Percentiles rank a stretch among this genome's conserved stretches.
Evolutionary conservation across 1,140 invertebrate species (phyloP).

Genomic region (Meloidogyne exigua): DNA sequence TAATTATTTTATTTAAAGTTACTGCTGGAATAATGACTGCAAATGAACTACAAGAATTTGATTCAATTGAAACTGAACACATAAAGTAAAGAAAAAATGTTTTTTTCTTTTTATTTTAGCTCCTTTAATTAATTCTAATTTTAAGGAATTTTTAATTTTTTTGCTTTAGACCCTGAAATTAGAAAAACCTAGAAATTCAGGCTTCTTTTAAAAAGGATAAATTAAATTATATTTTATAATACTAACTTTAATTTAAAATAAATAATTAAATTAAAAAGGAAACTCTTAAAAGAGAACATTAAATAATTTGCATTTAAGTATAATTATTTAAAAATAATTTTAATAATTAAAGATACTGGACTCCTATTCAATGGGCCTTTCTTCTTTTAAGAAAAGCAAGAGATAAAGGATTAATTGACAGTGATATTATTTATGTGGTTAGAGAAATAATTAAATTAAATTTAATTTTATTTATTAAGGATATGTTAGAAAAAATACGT

Average conservation of each 20-base stretch:
- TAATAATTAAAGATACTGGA: slow-evolving; percentile 49
- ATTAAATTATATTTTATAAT: too few relatives aligned
- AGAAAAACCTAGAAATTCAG: too few relatives aligned
- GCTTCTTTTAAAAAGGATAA: too few relatives aligned
- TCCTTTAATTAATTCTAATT: too few relatives aligned
- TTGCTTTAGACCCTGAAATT: too few relatives aligned
- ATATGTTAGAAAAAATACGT: slow-evolving; percentile 54
- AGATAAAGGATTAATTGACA: slow-evolving; percentile 49
- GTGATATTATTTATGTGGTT: slow-evolving; percentile 54
- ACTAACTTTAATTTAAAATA: too few relatives aligned
- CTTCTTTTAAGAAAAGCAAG: slow-evolving; percentile 48
- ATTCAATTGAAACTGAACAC: slow-evolving; percentile 43
- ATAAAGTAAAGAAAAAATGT: too few relatives aligned
- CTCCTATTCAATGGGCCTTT: slow-evolving; percentile 59
- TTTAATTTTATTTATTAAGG: slow-evolving; percentile 5
- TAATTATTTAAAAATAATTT: slow-evolving; percentile 29
- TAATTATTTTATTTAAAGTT: neutral
- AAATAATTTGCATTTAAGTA: neutral
- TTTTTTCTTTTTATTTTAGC: too few relatives aligned
- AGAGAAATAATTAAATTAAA: slow-evolving; percentile 33
- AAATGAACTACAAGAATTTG: slow-evolving; percentile 54
- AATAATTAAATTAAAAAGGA: too few relatives aligned
- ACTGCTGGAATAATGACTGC: slow-evolving; percentile 56
- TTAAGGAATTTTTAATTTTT: too few relatives aligned
- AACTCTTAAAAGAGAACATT: too few relatives aligned